Base-by-base conservation (phyloP, 2,797 vertebrate species). In the Coranthus polyacanthus region DNA sequence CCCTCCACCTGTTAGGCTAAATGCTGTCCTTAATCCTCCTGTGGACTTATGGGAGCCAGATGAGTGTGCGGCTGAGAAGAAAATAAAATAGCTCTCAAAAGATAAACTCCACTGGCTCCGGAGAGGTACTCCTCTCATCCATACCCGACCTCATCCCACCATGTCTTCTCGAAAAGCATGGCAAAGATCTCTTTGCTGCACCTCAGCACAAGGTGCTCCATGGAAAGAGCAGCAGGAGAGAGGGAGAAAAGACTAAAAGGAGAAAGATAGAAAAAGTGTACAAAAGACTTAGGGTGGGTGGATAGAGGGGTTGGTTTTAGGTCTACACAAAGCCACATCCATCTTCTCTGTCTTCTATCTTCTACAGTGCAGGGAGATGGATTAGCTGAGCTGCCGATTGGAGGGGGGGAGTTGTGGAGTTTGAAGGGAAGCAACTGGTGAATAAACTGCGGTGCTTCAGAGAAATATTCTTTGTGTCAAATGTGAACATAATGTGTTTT, bases 51-150 rank as follows among this genome's bases (percentile, higher is more conserved):
- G 60, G 68, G 54, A 73, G 69, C 56, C 59, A 45, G 64, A 64
- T 38, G 37, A 72, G 56, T 39, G 68, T 51, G 53, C 7, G 6
- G 69, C 55, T 73, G 49, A 71, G 70, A 70, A 59, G 72, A 85
- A 87, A 82, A 84, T 76, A 57, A 82, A 88, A 83, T 42, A 54
- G 69, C 53, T 77, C 61, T 88, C 21, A 45, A 78, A 82, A 82
- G 81, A 88, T 83, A 83, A 86, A 82, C 61, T 71, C 42, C 61
- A 46, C 32, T 13, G 52, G 66, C 56, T 72, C 70, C 24, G 7
- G 55, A 82, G 79, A 78, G 53, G 45, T 70, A 62, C 44, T 70
- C 41, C 44, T 52, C 74, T 72, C n/a, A 29, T 57, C 43, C 38
- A 15, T 50, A 32, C 39, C 32, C 22, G 38, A 79, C 62, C 72